Evolutionary conservation across 2,888 invertebrate genomes (phyloP), one percentile per base, ranked within the genome.

Genomic region (Drosophila heteroneura): DNA sequence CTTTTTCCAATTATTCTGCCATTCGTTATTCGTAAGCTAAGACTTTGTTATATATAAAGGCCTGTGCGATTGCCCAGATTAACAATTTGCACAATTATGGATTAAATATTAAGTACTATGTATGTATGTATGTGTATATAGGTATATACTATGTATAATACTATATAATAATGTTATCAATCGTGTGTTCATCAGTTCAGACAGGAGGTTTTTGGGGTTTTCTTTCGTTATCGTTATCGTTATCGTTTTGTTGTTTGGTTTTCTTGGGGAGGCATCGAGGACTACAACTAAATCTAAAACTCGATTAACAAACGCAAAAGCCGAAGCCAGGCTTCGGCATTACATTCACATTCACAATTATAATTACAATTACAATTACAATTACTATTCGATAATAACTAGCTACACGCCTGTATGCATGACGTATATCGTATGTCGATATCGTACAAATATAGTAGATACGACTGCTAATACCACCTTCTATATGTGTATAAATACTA

Each of bases 321-420:
- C 51, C 56, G 58, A 83, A 83, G 86, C 84, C 86, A 72, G 66
- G 83, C 89, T 85, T 83, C 81, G 59, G 19, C 68, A 52, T 69
- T 54, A 59, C 58, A 68, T 56, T 57, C 37, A 56, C 37, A 54
- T 4, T 53, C 3, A 52, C 19, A 52, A 32, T 52, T 30, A 30
- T 57, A 67, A 22, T 53, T 14, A 53, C 28, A 47, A 52, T 67
- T 54, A 54, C 60, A 64, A 22, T 54, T 16, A 54, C 35, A 35
- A 28, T 56, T 57, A 52, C 49, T 67, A 71, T 69, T 66, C 61
- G 54, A 57, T 65, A 71, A 68, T 81, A 64, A 41, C 70, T 74
- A 68, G 28, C 51, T 51, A 28, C 5, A 51, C 28, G 33, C 16
- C n/a, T 22, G n/a, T 32, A 14, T 33, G 32, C 16, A 12, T 9